Conservation (phyloP, 2,113 vertebrate genomes). For the Todiramphus chloris region DNA sequence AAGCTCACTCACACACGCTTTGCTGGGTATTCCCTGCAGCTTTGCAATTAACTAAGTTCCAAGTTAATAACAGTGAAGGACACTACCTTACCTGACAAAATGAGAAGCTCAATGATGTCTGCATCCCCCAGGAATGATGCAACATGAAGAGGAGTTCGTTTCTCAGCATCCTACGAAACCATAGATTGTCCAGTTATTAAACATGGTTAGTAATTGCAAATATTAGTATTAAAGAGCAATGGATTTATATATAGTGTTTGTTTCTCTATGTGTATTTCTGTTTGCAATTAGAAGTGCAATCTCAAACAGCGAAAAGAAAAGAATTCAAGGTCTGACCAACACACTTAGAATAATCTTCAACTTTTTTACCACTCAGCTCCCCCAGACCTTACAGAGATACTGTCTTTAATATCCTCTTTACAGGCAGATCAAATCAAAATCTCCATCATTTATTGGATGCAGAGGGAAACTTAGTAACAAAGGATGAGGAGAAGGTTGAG, state of each 20-base stretch:
- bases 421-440: neutral
- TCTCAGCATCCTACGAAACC: conserved; percentile 88
- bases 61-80: neutral
- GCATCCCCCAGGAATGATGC: conserved; percentile 94
- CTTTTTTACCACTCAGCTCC: neutral
- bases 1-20: neutral
- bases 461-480: no score
- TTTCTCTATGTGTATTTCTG: neutral
- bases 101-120: conserved; percentile 96
- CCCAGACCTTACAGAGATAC: neutral
- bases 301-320: neutral
- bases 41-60: neutral
- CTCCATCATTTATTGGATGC: no score
- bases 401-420: neutral
- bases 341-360: neutral
- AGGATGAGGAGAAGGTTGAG: no score
- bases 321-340: neutral
- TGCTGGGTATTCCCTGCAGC: neutral
- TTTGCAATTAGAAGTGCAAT: neutral
- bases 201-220: neutral
- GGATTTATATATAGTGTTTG: neutral
- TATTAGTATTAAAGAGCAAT: neutral
- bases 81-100: conserved; percentile 86
- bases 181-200: neutral
- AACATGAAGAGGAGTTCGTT: conserved; percentile 92